These are phyloP conservation scores for Dasypolia templi DNA, from an alignment of 2,888 invertebrate species.

Conservation along the genomic window DNA sequence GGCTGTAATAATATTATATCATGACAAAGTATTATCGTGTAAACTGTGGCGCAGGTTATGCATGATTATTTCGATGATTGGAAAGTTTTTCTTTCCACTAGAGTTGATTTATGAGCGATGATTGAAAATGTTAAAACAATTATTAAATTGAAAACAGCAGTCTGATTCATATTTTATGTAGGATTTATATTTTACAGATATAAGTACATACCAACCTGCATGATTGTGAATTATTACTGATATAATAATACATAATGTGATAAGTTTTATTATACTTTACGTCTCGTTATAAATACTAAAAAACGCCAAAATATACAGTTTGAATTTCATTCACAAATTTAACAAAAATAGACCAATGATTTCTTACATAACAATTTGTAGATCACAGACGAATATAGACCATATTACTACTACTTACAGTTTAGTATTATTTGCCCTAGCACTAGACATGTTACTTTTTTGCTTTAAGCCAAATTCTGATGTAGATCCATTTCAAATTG, in stretches of 20 bases:
- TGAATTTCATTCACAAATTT: conserved; percentile 60
- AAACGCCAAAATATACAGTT: conserved; percentile 32
- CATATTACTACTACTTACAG: conserved; percentile 59
- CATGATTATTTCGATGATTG: neutral
- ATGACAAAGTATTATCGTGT: conserved; percentile 14
- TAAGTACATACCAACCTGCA: no score
- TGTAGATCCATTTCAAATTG: conserved; percentile 25
- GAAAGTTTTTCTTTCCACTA: neutral
- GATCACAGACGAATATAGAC: conserved; percentile 67
- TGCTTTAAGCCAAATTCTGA: conserved; percentile 13
- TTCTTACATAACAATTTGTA: conserved; percentile 53
- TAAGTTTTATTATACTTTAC: conserved; percentile 11
- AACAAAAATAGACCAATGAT: conserved; percentile 53
- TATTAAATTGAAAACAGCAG: neutral
- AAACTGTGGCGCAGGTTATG: neutral
- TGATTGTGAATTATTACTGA: neutral
- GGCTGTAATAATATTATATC: conserved; percentile 55
- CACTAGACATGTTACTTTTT: conserved; percentile 26
- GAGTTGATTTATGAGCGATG: neutral
- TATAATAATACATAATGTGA: neutral
- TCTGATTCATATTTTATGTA: neutral
- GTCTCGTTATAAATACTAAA: conserved; percentile 2
- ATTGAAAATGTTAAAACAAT: neutral
- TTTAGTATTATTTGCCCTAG: conserved; percentile 52
- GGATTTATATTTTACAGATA: neutral